phyloP scores from a whole-genome alignment of 2,113 vertebrate genomes.

The Zosterops lateralis region DNA sequence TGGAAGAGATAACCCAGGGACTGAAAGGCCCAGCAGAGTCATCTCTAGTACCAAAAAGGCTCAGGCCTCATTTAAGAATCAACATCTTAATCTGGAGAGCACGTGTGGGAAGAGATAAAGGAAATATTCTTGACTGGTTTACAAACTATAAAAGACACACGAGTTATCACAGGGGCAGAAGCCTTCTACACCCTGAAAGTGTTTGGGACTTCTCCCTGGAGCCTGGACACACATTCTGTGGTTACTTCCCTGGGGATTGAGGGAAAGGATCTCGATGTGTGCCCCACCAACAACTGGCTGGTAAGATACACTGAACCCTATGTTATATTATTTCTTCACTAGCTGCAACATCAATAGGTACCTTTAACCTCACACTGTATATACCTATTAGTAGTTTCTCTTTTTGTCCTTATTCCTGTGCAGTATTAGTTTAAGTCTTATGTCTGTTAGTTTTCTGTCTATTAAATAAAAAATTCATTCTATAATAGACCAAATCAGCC shows the following conservation, averaged over 20 bases:
- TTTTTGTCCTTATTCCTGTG: background rate
- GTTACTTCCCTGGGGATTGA: background rate
- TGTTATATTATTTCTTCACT: background rate
- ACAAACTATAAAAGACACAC: background rate
- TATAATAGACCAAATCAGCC: background rate
- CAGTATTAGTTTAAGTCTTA: background rate
- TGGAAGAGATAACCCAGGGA: no score
- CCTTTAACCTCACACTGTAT: background rate
- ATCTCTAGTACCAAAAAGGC: no score
- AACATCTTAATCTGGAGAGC: no score
- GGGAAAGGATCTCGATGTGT: background rate
- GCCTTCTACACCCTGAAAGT: background rate
- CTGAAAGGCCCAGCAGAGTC: no score
- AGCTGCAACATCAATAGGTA: no score
- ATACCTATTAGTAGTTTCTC: rapidly evolving
- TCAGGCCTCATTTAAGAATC: no score
- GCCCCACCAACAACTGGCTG: background rate
- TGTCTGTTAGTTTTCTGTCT: background rate
- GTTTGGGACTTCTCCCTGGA: background rate
- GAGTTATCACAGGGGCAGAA: background rate
- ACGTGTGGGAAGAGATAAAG: background rate
- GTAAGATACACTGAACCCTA: background rate
- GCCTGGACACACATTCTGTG: background rate
- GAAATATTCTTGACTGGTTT: background rate
- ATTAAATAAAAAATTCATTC: background rate